Evolutionary conservation across 2,888 invertebrate genomes (phyloP).

Genomic region (Parochlus steinenii): DNA sequence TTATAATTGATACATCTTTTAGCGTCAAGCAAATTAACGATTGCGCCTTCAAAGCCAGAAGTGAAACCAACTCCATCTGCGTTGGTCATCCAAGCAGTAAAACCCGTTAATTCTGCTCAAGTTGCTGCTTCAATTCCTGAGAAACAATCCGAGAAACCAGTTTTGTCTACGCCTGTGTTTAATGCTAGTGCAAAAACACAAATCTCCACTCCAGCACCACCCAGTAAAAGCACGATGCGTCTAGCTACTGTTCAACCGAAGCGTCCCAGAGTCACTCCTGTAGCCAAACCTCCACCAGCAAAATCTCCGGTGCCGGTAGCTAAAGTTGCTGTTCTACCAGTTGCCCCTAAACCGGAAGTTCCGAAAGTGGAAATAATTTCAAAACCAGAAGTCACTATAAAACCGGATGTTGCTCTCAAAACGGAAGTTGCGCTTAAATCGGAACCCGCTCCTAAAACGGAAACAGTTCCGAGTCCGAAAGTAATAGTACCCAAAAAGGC

Average conservation of each 20-base stretch:
- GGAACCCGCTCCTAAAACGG: not conserved
- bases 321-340: conserved; percentile 17
- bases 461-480: not conserved
- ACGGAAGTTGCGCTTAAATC: not conserved
- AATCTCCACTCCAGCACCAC: not conserved
- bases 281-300: conserved; percentile 1
- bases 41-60: no score
- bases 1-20: no score
- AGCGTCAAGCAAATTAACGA: no score
- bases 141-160: conserved; percentile 6
- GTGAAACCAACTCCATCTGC: not conserved
- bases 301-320: not conserved
- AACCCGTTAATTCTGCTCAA: no score
- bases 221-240: conserved; percentile 9
- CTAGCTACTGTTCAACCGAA: conserved; percentile 8
- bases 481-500: not conserved
- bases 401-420: not conserved
- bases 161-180: not conserved
- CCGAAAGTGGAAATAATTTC: conserved; percentile 1
- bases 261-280: conserved; percentile 3
- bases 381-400: not conserved
- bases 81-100: not conserved
- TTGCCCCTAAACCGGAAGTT: conserved; percentile 18
- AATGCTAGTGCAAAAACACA: not conserved
- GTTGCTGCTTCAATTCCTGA: not conserved